Evolutionary conservation across 2,888 invertebrate species (phyloP).

Genomic region (Dimorphilus gyrociliatus): DNA sequence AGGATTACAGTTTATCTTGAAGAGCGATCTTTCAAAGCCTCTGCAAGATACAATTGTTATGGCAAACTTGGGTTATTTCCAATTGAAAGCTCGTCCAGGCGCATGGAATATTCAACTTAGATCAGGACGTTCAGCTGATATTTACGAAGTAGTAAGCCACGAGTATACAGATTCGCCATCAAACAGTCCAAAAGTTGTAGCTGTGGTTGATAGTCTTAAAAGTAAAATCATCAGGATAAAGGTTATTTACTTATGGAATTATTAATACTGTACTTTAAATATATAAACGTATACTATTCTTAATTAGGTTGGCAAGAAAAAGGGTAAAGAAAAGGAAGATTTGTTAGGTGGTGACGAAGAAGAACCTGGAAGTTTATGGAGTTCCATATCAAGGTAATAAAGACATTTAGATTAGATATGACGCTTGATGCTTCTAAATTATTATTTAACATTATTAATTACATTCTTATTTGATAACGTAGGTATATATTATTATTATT

Average conservation of each 20-base stretch:
- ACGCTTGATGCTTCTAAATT: too few species aligned
- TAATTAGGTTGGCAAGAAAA: slow-evolving; percentile 53
- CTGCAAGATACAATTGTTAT: slow-evolving; percentile 96
- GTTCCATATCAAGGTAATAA: slow-evolving; percentile 77
- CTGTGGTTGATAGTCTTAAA: slow-evolving; percentile 56
- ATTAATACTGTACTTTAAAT: background rate
- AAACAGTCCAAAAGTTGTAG: slow-evolving; percentile 54
- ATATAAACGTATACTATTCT: background rate
- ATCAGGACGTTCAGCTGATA: slow-evolving; percentile 80
- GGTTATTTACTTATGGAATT: slow-evolving; percentile 42
- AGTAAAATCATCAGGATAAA: slow-evolving; percentile 78
- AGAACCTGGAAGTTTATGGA: slow-evolving; percentile 62
- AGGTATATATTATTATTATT: too few species aligned
- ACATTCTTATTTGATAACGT: too few species aligned
- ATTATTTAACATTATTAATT: too few species aligned
- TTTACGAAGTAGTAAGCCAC: slow-evolving; percentile 73
- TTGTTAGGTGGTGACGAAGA: slow-evolving; percentile 58
- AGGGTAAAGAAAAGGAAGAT: slow-evolving; percentile 69
- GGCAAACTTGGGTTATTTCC: slow-evolving; percentile 98
- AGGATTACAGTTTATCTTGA: slow-evolving; percentile 87
- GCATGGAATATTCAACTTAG: slow-evolving; percentile 76
- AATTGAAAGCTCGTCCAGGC: slow-evolving; percentile 91
- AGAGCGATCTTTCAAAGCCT: slow-evolving; percentile 49
- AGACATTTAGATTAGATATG: too few species aligned
- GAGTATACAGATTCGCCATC: slow-evolving; percentile 57